Evolutionary conservation across 2,113 vertebrate genomes (phyloP), one percentile per base, ranked within the genome.

Genomic region (Leptobrachium ailaonicum): DNA sequence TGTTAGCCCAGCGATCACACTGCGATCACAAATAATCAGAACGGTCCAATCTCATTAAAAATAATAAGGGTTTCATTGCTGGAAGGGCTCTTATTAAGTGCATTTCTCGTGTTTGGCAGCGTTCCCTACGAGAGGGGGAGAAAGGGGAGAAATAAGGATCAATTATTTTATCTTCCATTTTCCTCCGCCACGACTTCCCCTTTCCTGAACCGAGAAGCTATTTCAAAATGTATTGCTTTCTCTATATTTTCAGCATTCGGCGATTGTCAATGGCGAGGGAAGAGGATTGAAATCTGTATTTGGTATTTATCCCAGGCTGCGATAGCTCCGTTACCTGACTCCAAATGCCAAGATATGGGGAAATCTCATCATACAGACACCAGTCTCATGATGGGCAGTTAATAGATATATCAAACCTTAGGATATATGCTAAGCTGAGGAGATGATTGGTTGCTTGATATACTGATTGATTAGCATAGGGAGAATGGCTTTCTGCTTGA

Each of bases 351-450:
- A 95, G 94, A 94, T 94, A 94, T 92, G 85, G 89, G 82, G 92
- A 94, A 95, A 94, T 96, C 94, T 96, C 95, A 95, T 95, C 94
- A 94, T 87, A 91, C 85, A 75, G 87, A 90, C 92, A 91, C 92
- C 91, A 92, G 92, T 91, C 90, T 89, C 90, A 90, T 96, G 95
- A 96, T 92, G 94, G 95, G 92, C 91, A 94, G 94, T 94, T 97
- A 97, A 98, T 96, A 96, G 96, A 97, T 95, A 97, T 96, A 97
- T 97, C 96, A 98, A 95, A 94, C 92, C 91, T 93, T 94, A 92
- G 94, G 94, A 94, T 95, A 93, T 95, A 95, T 94, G 95, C 95
- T 97, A 96, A 95, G 95, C 94, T 93, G 92, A 94, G 92, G 92
- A 95, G 95, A 95, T 94, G 92, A 95, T 94, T 94, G 95, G 94